Evolutionary conservation across 2,888 invertebrate species (phyloP).

Genomic region (Leucophenga maculata): DNA sequence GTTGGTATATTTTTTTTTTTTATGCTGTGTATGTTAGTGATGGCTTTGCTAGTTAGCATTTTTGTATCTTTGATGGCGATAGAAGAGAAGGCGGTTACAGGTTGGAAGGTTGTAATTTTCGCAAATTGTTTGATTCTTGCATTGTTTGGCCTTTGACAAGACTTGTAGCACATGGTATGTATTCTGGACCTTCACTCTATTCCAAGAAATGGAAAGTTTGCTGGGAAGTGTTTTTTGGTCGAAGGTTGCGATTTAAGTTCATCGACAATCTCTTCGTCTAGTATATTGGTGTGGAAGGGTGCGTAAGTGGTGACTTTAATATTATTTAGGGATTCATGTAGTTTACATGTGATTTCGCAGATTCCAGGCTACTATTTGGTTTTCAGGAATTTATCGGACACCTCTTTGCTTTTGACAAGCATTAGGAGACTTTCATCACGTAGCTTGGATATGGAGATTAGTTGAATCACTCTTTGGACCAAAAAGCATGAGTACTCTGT

Average conservation of each 20-base stretch:
- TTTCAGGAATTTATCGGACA: not conserved
- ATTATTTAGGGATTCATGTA: not conserved
- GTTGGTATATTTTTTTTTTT: no score
- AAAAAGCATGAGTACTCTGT: no score
- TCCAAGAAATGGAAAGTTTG: not conserved
- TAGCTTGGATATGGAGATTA: not conserved
- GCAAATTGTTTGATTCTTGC: no score
- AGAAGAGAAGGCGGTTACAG: no score
- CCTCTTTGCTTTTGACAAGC: not conserved
- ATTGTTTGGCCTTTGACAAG: no score
- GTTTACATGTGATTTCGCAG: not conserved
- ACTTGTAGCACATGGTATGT: no score
- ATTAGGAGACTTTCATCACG: not conserved
- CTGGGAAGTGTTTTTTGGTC: not conserved
- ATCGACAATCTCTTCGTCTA: slow-evolving; percentile 16
- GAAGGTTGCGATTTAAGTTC: slow-evolving; percentile 24
- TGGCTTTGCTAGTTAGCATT: no score
- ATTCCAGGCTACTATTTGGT: not conserved
- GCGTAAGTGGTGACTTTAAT: slow-evolving; percentile 11
- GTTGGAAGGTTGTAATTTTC: no score
- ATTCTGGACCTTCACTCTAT: no score
- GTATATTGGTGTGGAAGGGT: slow-evolving; percentile 17
- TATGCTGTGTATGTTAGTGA: no score
- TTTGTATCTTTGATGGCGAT: no score
- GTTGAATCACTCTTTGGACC: no score